Base-by-base conservation (phyloP, 2,113 vertebrate species). In the Mellivora capensis region DNA sequence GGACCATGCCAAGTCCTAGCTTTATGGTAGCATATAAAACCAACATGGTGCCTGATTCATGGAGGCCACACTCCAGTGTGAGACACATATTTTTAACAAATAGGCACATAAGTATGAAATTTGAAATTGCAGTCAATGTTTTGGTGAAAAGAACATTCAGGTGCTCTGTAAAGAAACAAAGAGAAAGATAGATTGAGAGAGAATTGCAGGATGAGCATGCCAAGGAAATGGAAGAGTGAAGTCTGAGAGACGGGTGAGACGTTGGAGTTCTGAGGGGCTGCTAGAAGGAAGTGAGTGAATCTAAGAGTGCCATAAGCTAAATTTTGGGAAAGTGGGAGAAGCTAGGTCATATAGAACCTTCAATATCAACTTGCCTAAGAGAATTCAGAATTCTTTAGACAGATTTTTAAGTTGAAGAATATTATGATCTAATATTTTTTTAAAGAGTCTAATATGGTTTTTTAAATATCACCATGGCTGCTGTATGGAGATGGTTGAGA, bases 1-100 rank as follows among this genome's bases (percentile, higher is more conserved):
- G n/a, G n/a, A 12, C 21, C 21, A 21, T 47, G 54, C 39, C 57
- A 39, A 27, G 6, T 31, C 81, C n/a, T 44, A 6, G 44, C 6
- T 93, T 1, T 13, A 15, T 10, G 2, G 20, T 9, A 3, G 1
- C 21, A 64, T 74, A 81, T 10, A 76, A 87, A 86, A 82, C 0
- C 3, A 2, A 57, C 31, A n/a, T 37, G 37, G 14, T 37, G 7
- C 29, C 13, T 93, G 13, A 17, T 31, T 74, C 37, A 52, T 59
- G n/a, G 14, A 39, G 7, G 7, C 69, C 34, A 15, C 2, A 13
- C 6, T 54, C n/a, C 15, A 87, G 6, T 44, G 29, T 42, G 23
- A 89, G 7, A 59, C 27, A n/a, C 5, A 18, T 69, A 57, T 42
- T 80, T 96, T 88, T 54, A 49, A 84, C n/a, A 91, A 93, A 84